These are phyloP conservation scores for Dolichotis patagonum DNA, from an alignment of 2,113 vertebrate genomes.

Conservation along the genomic window DNA sequence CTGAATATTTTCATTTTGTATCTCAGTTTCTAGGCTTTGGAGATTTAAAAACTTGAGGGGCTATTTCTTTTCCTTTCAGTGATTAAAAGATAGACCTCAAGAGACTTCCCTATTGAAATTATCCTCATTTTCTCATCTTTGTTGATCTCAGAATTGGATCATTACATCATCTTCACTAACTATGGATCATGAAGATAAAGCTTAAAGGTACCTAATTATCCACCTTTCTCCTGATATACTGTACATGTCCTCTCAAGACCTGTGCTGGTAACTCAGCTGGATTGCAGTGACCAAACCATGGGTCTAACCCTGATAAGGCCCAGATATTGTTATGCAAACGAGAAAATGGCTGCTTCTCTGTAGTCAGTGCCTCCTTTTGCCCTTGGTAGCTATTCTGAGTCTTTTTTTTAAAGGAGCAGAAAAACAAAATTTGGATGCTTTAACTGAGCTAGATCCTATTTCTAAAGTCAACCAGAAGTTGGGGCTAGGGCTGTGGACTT, in stretches of 20 bases:
- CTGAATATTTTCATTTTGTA: conserved; percentile 44
- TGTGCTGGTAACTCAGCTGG: no score
- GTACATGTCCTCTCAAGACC: neutral
- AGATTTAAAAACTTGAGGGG: neutral
- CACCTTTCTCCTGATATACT: neutral
- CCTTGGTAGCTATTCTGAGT: neutral
- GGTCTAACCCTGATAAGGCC: no score
- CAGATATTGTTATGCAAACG: no score
- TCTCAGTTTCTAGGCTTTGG: conserved; percentile 51
- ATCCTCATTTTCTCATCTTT: neutral
- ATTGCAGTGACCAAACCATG: no score
- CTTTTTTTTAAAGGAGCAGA: neutral
- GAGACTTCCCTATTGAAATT: neutral
- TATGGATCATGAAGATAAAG: neutral
- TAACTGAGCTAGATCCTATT: neutral
- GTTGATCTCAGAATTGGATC: neutral
- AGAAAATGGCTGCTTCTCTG: neutral
- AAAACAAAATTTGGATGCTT: neutral
- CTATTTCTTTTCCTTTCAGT: neutral
- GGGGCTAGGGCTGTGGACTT: neutral
- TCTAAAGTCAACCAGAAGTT: neutral
- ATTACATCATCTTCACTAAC: neutral
- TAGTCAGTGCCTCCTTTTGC: neutral
- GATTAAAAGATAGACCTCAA: neutral
- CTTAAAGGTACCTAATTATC: neutral